phyloP scores from a whole-genome alignment of 2,797 vertebrate species.

The Aplochiton taeniatus region DNA sequence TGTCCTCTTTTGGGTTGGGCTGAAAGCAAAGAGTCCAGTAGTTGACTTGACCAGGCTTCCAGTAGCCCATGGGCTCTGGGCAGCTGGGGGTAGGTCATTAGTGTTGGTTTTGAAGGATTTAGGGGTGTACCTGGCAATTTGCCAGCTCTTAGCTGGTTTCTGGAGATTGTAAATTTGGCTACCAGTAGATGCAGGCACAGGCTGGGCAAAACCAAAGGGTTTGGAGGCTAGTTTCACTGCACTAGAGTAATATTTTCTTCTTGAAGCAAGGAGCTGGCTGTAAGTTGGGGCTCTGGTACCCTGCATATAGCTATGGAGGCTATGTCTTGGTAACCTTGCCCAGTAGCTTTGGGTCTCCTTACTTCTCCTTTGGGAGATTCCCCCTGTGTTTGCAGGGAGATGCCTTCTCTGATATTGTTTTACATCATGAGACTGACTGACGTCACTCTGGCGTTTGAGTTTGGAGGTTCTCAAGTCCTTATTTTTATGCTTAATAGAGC shows the following conservation, averaged over 20 bases:
- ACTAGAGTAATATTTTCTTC: too few relatives aligned
- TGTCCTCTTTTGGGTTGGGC: neutral
- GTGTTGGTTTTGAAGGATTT: too few relatives aligned
- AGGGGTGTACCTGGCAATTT: too few relatives aligned
- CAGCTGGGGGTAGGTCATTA: too few relatives aligned
- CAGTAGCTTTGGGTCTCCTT: neutral
- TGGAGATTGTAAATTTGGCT: too few relatives aligned
- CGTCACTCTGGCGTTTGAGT: neutral
- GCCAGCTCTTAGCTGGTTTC: too few relatives aligned
- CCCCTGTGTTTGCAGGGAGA: neutral
- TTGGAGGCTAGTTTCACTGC: too few relatives aligned
- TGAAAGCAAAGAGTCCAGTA: neutral
- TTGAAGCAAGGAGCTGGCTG: too few relatives aligned
- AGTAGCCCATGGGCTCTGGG: too few relatives aligned
- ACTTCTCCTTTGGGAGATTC: neutral
- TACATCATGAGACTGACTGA: neutral
- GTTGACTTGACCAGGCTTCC: neutral
- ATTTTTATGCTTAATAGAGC: neutral
- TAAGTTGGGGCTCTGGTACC: neutral
- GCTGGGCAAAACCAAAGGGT: too few relatives aligned
- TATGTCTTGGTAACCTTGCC: neutral
- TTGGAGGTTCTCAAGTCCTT: neutral
- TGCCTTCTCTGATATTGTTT: neutral
- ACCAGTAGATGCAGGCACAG: too few relatives aligned
- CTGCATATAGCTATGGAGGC: neutral